phyloP scores from a whole-genome alignment of 2,113 vertebrate species.

The Chaenogobius annularis region DNA sequence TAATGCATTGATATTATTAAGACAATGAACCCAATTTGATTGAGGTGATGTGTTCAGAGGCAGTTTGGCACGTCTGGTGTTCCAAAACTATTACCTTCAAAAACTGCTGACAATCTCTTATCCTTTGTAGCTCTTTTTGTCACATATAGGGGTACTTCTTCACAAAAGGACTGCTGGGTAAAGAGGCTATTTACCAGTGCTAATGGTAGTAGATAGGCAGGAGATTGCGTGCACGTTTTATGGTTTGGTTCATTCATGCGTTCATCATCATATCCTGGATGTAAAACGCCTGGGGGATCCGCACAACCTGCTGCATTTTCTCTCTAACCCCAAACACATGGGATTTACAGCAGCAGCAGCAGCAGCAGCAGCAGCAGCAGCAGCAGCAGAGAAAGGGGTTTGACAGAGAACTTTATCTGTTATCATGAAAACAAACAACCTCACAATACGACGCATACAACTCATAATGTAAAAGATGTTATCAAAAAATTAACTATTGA shows the following conservation, averaged over 20 bases:
- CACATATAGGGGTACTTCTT: constrained; percentile 18
- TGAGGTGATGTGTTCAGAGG: background rate
- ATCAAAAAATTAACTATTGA: background rate
- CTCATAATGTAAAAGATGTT: background rate
- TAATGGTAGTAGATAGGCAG: constrained; percentile 28
- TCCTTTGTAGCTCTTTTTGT: constrained; percentile 7
- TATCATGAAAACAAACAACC: background rate
- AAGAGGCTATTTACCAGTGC: constrained; percentile 34
- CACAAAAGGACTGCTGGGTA: background rate
- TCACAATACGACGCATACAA: background rate
- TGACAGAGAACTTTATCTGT: background rate
- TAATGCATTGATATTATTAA: too few relatives aligned
- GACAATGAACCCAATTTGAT: background rate
- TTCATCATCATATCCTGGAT: background rate
- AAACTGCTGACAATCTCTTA: too few relatives aligned
- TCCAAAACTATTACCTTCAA: background rate
- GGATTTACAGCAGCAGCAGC: background rate
- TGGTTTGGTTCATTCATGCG: constrained; percentile 19
- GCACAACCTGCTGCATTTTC: background rate
- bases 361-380: too few relatives aligned
- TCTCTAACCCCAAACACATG: background rate
- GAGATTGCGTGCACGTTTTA: constrained; percentile 15
- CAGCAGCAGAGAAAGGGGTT: background rate
- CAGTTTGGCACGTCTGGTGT: background rate
- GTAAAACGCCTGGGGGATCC: background rate